Conservation (phyloP, 92 coral and sea anemone species). For the Phenganax marumi region DNA sequence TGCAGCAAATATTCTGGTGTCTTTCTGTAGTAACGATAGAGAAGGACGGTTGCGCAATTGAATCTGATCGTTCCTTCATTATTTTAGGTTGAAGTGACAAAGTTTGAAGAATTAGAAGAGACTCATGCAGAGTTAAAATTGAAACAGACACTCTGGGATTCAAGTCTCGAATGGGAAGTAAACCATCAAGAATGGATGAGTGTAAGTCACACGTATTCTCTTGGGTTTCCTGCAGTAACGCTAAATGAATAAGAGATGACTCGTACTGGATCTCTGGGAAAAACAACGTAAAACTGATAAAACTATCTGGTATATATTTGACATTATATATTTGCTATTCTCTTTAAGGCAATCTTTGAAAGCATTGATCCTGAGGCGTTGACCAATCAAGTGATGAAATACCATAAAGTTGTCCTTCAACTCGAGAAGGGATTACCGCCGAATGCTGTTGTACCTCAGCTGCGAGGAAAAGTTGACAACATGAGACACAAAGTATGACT, state of each 20-base stretch:
- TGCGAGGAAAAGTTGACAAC: conserved; percentile 84
- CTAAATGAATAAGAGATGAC: no score
- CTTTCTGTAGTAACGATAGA: no score
- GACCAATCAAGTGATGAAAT: conserved; percentile 90
- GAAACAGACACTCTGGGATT: conserved; percentile 88
- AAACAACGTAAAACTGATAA: background rate
- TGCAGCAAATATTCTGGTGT: background rate
- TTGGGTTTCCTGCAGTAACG: no score
- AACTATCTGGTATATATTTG: background rate
- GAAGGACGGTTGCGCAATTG: no score
- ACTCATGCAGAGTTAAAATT: conserved; percentile 85
- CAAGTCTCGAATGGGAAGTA: conserved; percentile 89
- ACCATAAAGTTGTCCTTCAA: conserved; percentile 89
- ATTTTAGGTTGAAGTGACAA: conserved; percentile 86
- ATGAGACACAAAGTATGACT: conserved; percentile 88
- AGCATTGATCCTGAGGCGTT: conserved; percentile 83
- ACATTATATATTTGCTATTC: background rate
- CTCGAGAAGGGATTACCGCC: conserved; percentile 97
- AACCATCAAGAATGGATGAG: conserved; percentile 79
- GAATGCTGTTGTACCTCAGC: conserved; percentile 90
- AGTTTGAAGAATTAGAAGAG: conserved; percentile 97
- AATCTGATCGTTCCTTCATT: no score
- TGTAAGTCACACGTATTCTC: conserved; percentile 46
- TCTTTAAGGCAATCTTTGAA: conserved; percentile 74
- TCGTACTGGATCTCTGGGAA: background rate